phyloP scores from a whole-genome alignment of 2,113 vertebrate genomes.

The Microtus richardsoni region DNA sequence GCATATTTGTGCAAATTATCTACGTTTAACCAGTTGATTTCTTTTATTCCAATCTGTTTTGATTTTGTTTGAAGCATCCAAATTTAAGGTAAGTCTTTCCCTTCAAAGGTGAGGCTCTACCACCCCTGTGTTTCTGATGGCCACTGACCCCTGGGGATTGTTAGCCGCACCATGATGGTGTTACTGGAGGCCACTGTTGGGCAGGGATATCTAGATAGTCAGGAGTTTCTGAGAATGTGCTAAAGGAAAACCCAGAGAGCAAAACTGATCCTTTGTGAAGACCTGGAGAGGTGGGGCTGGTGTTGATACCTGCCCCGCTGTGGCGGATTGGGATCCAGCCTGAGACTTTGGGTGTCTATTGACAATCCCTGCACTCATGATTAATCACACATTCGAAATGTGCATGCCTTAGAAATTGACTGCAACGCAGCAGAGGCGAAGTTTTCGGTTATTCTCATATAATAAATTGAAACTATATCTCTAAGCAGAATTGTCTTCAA shows the following conservation, averaged over 20 bases:
- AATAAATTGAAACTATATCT: conserved; percentile 88
- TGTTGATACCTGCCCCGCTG: conserved; percentile 90
- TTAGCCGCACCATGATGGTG: conserved; percentile 45
- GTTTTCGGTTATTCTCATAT: conserved; percentile 86
- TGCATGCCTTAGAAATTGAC: conserved; percentile 89
- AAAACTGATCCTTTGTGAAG: conserved; percentile 91
- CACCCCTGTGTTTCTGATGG: not conserved
- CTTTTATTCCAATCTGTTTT: not conserved
- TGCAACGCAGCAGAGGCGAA: conserved; percentile 87
- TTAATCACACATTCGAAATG: conserved; percentile 93
- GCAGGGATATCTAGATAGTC: conserved; percentile 92
- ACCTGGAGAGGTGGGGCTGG: conserved; percentile 91
- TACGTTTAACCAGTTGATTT: conserved; percentile 47
- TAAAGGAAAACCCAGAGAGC: conserved; percentile 91
- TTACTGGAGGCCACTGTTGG: conserved; percentile 85
- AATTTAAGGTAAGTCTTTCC: not conserved
- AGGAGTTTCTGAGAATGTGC: conserved; percentile 93
- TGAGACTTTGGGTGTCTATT: conserved; percentile 91
- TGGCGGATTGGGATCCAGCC: conserved; percentile 90
- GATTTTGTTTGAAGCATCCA: not conserved
- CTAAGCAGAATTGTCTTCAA: conserved; percentile 88
- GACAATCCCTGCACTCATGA: conserved; percentile 90
- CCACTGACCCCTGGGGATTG: conserved; percentile 67
- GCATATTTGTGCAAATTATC: conserved; percentile 45
- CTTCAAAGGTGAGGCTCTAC: conserved; percentile 59